Evolutionary conservation across 2,113 vertebrate species (phyloP), one percentile per base, ranked within the genome.

Genomic region (Propithecus coquereli): DNA sequence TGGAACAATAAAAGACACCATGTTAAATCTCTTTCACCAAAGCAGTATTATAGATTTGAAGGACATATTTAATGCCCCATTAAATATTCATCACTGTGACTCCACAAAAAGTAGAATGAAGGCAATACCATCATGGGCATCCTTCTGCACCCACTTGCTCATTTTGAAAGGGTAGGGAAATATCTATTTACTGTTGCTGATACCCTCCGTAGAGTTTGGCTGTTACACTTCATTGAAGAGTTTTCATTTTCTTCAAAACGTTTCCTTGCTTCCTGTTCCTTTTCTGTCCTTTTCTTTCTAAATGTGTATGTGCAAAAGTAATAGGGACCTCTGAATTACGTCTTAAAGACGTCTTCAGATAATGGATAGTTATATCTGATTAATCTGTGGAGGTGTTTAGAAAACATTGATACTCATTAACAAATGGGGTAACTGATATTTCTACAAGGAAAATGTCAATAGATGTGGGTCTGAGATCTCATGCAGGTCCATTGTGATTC

Each of bases 301-400:
- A 87, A 52, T 50, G 40, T 27, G 7, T 47, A 74, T 81, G 22
- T 57, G 34, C 45, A 85, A 96, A 91, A 79, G 40, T 43, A 63
- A 40, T 12, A 57, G 73, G 32, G 30, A 89, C 9, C 57, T 90
- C 45, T 82, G 66, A 77, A 73, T 77, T 84, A 8, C 18, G 61
- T 80, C 63, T 95, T 91, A 82, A 93, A 94, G 43, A 61, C 16
- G 80, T 73, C 71, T 94, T 88, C 37, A 93, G 68, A 93, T 43
- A 87, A 50, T 57, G 40, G 18, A 73, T 84, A 23, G 63, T 90
- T 45, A 85, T 50, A n/a, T 47, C 43, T 87, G 18, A n/a, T 89
- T 74, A 87, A 90, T 65, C 47, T 94, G 81, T 94, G 74, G 17
- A 86, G 81, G 25, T 88, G 23, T 91, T 88, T 59, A 95, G 30